A percentile compares a stretch with the other conserved stretches of the same genome.
phyloP scores from a whole-genome alignment of 2,113 vertebrate genomes.

The Pseudorasbora parva region DNA sequence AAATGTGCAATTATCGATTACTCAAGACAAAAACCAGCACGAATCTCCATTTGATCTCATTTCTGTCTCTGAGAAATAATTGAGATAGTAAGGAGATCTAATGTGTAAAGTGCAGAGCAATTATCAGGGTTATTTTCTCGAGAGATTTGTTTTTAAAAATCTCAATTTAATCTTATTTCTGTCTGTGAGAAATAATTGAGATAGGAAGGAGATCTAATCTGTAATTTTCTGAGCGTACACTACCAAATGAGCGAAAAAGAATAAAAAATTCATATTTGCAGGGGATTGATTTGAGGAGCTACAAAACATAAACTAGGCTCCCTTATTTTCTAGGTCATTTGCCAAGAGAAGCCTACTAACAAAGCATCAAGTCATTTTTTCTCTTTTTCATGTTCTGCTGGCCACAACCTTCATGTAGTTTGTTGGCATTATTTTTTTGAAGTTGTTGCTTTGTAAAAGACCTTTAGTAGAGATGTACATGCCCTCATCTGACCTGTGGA shows the following conservation, averaged over 20 bases:
- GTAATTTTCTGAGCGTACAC: neutral
- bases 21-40: fast-evolving
- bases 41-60: neutral
- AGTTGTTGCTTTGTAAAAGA: neutral
- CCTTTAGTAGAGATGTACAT: neutral
- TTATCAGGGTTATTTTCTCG: neutral
- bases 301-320: neutral
- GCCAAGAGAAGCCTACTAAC: no score
- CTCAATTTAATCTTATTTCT: neutral
- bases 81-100: neutral
- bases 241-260: no score
- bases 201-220: neutral
- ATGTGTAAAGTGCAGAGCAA: neutral
- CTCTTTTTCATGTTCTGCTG: no score
- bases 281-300: neutral
- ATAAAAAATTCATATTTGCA: no score
- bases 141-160: no score
- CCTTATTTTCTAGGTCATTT: neutral
- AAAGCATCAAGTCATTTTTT: neutral
- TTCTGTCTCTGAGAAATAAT: neutral
- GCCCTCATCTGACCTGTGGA: neutral
- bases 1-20: neutral
- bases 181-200: neutral
- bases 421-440: neutral
- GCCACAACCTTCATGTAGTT: neutral